Evolutionary conservation across 2,888 invertebrate genomes (phyloP), one percentile per base, ranked within the genome.

Genomic region (Pachliopta kotzebuea): DNA sequence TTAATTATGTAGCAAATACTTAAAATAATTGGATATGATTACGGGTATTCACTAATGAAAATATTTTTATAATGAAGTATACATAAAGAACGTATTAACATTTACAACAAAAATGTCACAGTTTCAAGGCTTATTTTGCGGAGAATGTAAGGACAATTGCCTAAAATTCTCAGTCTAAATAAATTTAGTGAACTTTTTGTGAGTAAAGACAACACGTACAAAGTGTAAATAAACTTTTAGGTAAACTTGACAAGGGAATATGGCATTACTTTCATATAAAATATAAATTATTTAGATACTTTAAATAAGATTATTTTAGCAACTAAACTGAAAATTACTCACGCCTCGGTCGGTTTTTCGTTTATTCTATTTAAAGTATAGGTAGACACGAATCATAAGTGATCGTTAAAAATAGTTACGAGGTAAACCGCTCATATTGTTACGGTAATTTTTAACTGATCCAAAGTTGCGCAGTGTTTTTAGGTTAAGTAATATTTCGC

Each of bases 281-380:
- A 20, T 4, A 49, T 49, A n/a, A 49, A 49, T 20, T 8, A 49
- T 11, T 49, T 52, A 52, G 57, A 58, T 53, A 45, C 26, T 50
- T n/a, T n/a, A 60, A 56, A 56, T 56, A 50, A 60, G 37, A 37
- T 64, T 23, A 42, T 60, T 60, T 18, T 23, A 31, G 50, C 56
- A 56, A 29, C 60, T 18, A 6, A 56, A 42, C 56, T 21, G 57
- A 37, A 57, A 57, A 65, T 53, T 61, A 57, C 57, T 63, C 60
- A 52, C 37, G 8, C 29, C 24, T 37, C 26, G 56, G 55, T 56
- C 62, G 62, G 64, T 62, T 65, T 67, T 64, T 60, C 59, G 57
- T 37, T 57, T 63, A 68, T 66, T 62, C 65, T 65, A 65, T 68
- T 67, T 67, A 68, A 54, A 68, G 68, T 68, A 68, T 65, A 61